phyloP scores from a whole-genome alignment of 2,888 invertebrate species.

The Phaonia tiefii region DNA sequence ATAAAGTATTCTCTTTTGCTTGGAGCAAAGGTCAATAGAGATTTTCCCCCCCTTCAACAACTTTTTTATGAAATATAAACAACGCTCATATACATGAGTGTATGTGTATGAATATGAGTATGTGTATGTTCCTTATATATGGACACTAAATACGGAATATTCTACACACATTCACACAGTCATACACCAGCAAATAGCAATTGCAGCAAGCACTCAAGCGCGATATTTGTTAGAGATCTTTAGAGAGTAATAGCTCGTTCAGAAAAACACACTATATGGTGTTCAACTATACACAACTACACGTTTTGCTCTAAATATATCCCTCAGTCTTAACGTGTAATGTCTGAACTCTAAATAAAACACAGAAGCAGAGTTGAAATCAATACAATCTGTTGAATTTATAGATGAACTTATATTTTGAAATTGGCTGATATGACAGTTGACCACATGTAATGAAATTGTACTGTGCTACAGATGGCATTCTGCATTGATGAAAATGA shows the following conservation, averaged over 20 bases:
- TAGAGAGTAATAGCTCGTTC: conserved; percentile 33
- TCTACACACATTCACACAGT: not conserved
- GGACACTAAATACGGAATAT: not conserved
- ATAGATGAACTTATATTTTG: too few species aligned
- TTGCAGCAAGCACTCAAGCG: conserved; percentile 62
- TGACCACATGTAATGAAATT: too few species aligned
- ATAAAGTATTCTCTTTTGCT: conserved; percentile 28
- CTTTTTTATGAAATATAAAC: conserved; percentile 8
- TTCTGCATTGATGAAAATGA: too few species aligned
- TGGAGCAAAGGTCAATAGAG: conserved; percentile 54
- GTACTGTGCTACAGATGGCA: too few species aligned
- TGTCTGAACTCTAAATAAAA: too few species aligned
- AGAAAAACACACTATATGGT: not conserved
- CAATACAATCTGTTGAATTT: too few species aligned
- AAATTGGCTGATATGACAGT: too few species aligned
- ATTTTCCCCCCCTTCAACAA: conserved; percentile 14
- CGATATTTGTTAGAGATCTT: conserved; percentile 61
- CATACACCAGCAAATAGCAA: conserved; percentile 50
- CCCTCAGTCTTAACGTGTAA: too few species aligned
- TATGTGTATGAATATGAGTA: not conserved
- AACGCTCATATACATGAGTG: not conserved
- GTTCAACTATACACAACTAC: too few species aligned
- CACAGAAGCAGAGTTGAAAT: too few species aligned
- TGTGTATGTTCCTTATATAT: too few species aligned
- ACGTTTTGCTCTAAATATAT: too few species aligned